Conservation (phyloP, 2,797 vertebrate species). For the Lepilemur septentrionalis region DNA sequence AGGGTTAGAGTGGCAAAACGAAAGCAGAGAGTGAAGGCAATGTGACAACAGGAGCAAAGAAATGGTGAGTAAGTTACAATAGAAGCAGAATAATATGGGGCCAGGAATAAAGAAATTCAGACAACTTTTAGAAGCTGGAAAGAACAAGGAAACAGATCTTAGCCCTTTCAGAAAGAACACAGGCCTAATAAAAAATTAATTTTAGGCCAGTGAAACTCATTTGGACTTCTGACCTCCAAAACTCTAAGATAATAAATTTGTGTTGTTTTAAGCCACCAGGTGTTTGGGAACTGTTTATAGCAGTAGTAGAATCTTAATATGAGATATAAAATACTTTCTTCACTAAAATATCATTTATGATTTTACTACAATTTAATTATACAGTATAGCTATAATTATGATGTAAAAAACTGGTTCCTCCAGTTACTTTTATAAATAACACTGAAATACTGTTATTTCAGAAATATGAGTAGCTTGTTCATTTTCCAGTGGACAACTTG, state of each 20-base stretch:
- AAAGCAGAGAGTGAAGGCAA: neutral
- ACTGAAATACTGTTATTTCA: neutral
- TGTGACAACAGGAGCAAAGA: neutral
- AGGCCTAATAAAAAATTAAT: neutral
- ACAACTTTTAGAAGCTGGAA: neutral
- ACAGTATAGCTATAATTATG: neutral
- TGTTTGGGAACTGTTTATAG: neutral
- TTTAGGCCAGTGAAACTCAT: neutral
- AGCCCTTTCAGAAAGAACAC: neutral
- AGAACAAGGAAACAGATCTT: neutral
- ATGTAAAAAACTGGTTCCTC: neutral
- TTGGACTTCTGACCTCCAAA: neutral
- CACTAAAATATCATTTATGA: neutral
- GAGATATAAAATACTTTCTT: neutral
- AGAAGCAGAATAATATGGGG: neutral
- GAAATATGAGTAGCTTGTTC: neutral
- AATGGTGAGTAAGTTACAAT: neutral
- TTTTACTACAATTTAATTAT: neutral
- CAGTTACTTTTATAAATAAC: neutral
- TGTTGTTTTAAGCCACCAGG: neutral
- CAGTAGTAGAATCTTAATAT: neutral
- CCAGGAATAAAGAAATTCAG: neutral
- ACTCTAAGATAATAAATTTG: neutral
- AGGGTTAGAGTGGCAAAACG: neutral
- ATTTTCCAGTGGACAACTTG: neutral